Base-by-base conservation (phyloP, 2,888 invertebrate species). In the Pandemis heparana region DNA sequence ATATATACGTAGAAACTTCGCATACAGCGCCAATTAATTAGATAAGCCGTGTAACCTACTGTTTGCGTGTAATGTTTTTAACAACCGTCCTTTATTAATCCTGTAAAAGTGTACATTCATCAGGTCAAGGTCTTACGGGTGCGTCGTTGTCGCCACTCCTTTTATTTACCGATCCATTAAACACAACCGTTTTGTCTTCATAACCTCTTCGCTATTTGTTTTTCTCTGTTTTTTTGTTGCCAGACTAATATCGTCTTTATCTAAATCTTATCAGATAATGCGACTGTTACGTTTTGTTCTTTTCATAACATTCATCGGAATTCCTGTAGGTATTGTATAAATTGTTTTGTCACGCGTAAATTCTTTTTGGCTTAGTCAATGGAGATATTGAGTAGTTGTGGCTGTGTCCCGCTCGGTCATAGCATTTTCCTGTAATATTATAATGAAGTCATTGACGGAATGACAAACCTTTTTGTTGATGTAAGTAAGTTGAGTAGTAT, bases 91-190 rank as follows among this genome's bases (percentile, higher is more conserved):
- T 74, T 65, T 60, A 68, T 77, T 75, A 80, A n/a, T 81, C 81
- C 77, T 79, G 77, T 77, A 78, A 77, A 80, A 67, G 38, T 8
- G 32, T 64, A 23, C 76, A 76, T 81, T 76, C 79, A 80, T 81
- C 81, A 83, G 90, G 91, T 89, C 92, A 92, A 91, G 92, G 92
- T 87, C 83, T 71, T 65, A 75, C 82, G 83, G 86, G 89, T 81
- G 85, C 82, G 87, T 80, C 83, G 83, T 81, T 86, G 80, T 80
- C 83, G 84, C 81, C 87, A 80, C 89, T 88, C 90, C 90, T 90
- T 82, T 80, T 89, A 86, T 92, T 92, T 92, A 84, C 87, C 82
- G 79, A 85, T 80, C 90, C 90, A 92, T 92, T 92, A 91, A 85
- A 76, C 81, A 79, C 84, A 84, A 86, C 85, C 86, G 86, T 86